Evolutionary conservation across 1,140 invertebrate genomes (phyloP), one percentile per base, ranked within the genome.

Genomic region (Pseudachorutes palmiensis): DNA sequence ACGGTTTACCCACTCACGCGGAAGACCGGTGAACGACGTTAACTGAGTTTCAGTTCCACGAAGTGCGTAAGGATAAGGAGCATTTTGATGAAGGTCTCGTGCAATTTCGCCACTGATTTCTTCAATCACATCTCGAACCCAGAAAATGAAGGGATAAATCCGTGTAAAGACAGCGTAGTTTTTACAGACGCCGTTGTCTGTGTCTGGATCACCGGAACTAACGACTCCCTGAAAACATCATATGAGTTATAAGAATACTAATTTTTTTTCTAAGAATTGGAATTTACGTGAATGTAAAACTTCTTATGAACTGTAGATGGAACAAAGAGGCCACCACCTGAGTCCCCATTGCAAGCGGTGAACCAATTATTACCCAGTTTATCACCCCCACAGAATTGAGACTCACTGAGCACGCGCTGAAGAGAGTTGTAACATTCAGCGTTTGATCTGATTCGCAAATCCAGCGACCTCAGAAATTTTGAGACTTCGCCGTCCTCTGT

Each of bases 101-200:
- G 14, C 31, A 16, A 41, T 48, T 41, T 63, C 41, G 9, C 61
- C 61, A 29, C 33, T 63, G 29, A 63, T 63, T 36, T 32, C 26
- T 29, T 63, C 61, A 12, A 63, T 12, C 22, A 63, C 24, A 48
- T 63, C 61, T 16, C 61, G 61, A 32, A 63, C 29, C 61, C 61
- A 63, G 33, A 48, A 63, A 19, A 63, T 22, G 33, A 63, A 63
- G 14, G 26, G 32, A 63, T 31, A 63, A 5, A 63, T 28, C 9
- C 61, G 31, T 2, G 61, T 63, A 36, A 63, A 63, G 19, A 63
- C 61, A 19, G 33, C 61, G 24, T 63, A 63, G 61, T 63, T 63
- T 28, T 63, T 5, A 26, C 61, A 63, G 16, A 63, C 30, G 16
- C 26, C 31, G 3, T 48, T 12, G 3, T 26, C 61, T 45, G 26